A percentile compares a stretch with the other conserved stretches of the same genome.
Conservation (phyloP, 1,140 invertebrate species). For the Samia ricini region DNA sequence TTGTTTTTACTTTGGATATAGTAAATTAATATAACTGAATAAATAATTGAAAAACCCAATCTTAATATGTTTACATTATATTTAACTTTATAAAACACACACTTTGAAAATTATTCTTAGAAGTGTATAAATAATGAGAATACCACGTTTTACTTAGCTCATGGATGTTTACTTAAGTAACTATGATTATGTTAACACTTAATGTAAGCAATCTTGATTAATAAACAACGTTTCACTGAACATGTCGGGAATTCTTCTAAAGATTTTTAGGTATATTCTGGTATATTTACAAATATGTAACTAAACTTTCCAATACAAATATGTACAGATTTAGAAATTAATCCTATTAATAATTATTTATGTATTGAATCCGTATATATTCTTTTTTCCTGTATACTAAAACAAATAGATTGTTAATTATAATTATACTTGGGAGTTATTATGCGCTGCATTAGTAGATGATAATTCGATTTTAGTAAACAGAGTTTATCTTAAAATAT, state of each 20-base stretch:
- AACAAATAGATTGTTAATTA: no score
- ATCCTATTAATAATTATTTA: no score
- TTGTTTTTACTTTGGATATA: not conserved
- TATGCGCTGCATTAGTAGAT: no score
- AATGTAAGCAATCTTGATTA: not conserved
- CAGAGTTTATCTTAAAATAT: no score
- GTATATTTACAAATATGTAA: no score
- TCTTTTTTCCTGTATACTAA: no score
- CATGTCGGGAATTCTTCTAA: not conserved
- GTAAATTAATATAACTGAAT: no score
- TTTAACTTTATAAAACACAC: not conserved
- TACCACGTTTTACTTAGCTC: not conserved
- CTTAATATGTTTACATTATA: not conserved
- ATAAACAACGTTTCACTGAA: not conserved
- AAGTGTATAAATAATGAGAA: not conserved
- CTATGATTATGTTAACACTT: not conserved
- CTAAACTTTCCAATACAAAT: no score
- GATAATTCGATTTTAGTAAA: no score
- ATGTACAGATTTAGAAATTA: no score
- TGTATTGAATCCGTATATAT: no score
- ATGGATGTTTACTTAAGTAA: not conserved
- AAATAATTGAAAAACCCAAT: not conserved
- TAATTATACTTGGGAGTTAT: no score
- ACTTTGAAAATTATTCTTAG: not conserved
- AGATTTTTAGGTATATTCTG: not conserved